Percentiles rank a stretch among this genome's conserved stretches.
phyloP scores from a whole-genome alignment of 2,797 vertebrate species.

The Enteromius paludinosus region DNA sequence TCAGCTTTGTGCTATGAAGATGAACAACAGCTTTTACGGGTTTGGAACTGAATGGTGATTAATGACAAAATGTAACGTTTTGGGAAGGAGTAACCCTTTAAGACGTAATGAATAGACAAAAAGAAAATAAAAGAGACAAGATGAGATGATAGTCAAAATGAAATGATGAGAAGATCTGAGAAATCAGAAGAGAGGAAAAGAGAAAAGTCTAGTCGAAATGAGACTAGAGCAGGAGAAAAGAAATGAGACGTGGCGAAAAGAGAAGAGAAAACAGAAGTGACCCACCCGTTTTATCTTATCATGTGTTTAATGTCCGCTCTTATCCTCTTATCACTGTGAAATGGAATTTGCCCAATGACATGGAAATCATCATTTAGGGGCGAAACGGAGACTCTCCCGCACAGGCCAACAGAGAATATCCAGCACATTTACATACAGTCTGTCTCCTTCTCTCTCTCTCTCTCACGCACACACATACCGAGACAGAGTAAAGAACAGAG shows the following conservation, averaged over 20 bases:
- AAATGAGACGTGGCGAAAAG: constrained; percentile 12
- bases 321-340: constrained; percentile 55
- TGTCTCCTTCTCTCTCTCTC: constrained; percentile 12
- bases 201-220: constrained; percentile 10
- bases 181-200: not conserved
- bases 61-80: too few species aligned
- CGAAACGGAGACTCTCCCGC: constrained; percentile 32
- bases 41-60: too few species aligned
- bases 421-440: constrained; percentile 30
- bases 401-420: constrained; percentile 6
- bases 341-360: constrained; percentile 59
- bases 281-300: constrained; percentile 40
- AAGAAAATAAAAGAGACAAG: too few species aligned
- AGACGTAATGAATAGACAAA: too few species aligned
- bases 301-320: constrained; percentile 42
- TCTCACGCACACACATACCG: constrained; percentile 32
- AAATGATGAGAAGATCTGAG: too few species aligned
- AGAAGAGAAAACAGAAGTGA: constrained; percentile 35
- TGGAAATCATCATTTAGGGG: constrained; percentile 56
- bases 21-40: too few species aligned
- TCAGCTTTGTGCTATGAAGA: too few species aligned
- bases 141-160: too few species aligned
- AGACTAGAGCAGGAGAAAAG: not conserved
- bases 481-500: constrained; percentile 33
- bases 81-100: too few species aligned